Conservation (phyloP, 1,140 invertebrate species). For the Cephus cinctus region DNA sequence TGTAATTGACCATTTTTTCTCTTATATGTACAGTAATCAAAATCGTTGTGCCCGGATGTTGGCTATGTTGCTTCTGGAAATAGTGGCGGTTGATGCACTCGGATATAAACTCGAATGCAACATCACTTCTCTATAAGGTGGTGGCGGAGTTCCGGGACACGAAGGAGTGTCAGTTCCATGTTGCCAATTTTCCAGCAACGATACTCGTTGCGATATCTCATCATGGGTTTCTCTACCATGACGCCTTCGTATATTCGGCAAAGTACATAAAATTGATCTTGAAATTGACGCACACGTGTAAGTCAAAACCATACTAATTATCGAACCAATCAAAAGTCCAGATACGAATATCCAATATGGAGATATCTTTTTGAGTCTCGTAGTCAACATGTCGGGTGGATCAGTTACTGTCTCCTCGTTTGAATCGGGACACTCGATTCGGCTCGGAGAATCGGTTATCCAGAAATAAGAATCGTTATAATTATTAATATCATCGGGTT, state of each 20-base stretch:
- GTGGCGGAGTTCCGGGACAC: constrained; percentile 46
- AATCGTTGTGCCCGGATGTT: constrained; percentile 1
- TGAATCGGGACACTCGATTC: constrained; percentile 5
- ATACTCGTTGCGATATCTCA: constrained; percentile 28
- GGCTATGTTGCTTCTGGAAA: constrained; percentile 10
- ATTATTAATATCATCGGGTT: not conserved
- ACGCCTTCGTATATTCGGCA: constrained; percentile 17
- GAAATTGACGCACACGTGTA: constrained; percentile 42
- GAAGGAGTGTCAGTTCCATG: constrained; percentile 17
- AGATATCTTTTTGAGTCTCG: constrained; percentile 20
- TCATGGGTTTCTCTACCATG: constrained; percentile 15
- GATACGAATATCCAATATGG: constrained; percentile 36
- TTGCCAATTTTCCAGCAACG: constrained; percentile 32
- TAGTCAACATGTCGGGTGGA: not conserved
- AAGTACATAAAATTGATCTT: constrained; percentile 22
- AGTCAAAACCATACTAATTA: constrained; percentile 30
- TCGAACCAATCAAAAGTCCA: constrained; percentile 39
- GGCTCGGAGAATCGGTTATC: constrained; percentile 7
- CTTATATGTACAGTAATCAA: constrained; percentile 5
- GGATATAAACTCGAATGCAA: constrained; percentile 24
- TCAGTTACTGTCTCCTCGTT: constrained; percentile 1
- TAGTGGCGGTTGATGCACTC: not conserved
- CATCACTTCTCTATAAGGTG: constrained; percentile 47
- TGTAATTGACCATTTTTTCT: too few relatives aligned
- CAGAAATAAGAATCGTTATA: not conserved